Evolutionary conservation across 1,140 invertebrate genomes (phyloP), one percentile per base, ranked within the genome.

Genomic region (Drosophila lini): DNA sequence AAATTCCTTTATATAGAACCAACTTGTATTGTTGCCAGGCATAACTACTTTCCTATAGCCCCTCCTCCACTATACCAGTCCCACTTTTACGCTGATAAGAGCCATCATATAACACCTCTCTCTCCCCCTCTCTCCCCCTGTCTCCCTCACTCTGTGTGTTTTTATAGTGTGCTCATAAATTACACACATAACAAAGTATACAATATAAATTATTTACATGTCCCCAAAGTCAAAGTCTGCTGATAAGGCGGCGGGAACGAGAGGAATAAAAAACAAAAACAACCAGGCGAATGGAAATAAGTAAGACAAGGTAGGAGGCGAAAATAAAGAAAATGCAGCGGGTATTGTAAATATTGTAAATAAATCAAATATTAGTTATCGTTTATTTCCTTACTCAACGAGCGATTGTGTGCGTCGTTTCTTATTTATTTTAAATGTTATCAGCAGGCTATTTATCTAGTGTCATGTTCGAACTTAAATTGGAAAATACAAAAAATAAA

Each of bases 131-230:
- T 16, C 28, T 7, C 2, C 25, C 38, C 8, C 34, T 5, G 10
- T 36, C 28, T 53, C 28, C 36, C 19, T 44, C 32, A 48, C 42
- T 57, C 41, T 44, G 28, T 67, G 53, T 48, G 42, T 64, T 48
- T 62, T 58, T 59, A 61, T 81, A 69, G 74, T 81, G 74, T 78
- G 74, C 60, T 74, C 83, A 86, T 86, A 86, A 88, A 88, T 88
- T 88, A 86, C 83, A 80, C 64, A 82, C 83, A 88, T 74, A 89
- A 80, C 76, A 88, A 77, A 69, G 76, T 88, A 81, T 83, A 81
- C 79, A 85, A 86, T 89, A 88, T 88, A 88, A 88, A 88, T 88
- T 88, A 88, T 88, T 88, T 88, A 86, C 84, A 88, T 88, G 80
- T 88, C 83, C 83, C 83, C 83, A 80, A 88, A 82, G 83, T 88